phyloP scores from a whole-genome alignment of 2,888 invertebrate genomes.

The Meandrusa payeni region DNA sequence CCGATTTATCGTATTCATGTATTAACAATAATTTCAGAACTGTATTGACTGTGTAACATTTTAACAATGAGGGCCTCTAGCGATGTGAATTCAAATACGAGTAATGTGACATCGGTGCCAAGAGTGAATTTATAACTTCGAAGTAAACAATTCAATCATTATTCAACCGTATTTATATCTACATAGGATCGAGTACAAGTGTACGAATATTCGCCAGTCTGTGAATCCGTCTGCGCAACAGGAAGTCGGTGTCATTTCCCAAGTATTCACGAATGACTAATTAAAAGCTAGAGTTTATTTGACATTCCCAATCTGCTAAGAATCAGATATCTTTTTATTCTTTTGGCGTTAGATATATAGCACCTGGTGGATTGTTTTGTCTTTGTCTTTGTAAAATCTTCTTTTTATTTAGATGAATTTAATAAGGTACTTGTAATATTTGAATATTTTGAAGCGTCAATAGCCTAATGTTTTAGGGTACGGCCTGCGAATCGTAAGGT shows the following conservation, averaged over 20 bases:
- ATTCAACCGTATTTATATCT: not conserved
- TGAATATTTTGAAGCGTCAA: too few species aligned
- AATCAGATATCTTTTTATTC: too few species aligned
- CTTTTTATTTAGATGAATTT: too few species aligned
- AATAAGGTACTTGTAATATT: too few species aligned
- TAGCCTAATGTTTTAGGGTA: too few species aligned
- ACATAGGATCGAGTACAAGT: not conserved
- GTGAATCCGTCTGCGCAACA: constrained; percentile 26
- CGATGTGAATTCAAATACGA: constrained; percentile 22
- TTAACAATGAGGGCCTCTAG: constrained; percentile 4
- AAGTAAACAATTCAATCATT: not conserved
- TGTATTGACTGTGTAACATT: constrained; percentile 2
- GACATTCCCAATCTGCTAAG: not conserved
- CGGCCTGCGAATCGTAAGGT: too few species aligned
- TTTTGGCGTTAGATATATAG: too few species aligned
- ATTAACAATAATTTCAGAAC: constrained; percentile 3
- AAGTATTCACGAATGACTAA: constrained; percentile 12
- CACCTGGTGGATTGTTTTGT: too few species aligned
- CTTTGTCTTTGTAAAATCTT: too few species aligned
- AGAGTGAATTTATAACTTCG: constrained; percentile 20
- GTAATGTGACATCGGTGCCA: constrained; percentile 34
- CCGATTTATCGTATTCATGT: not conserved
- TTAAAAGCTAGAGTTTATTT: constrained; percentile 13
- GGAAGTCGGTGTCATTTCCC: constrained; percentile 36
- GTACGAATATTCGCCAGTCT: constrained; percentile 1